Base-by-base conservation (phyloP, 1,140 invertebrate genomes). In the Rhopalosiphum maidis region DNA sequence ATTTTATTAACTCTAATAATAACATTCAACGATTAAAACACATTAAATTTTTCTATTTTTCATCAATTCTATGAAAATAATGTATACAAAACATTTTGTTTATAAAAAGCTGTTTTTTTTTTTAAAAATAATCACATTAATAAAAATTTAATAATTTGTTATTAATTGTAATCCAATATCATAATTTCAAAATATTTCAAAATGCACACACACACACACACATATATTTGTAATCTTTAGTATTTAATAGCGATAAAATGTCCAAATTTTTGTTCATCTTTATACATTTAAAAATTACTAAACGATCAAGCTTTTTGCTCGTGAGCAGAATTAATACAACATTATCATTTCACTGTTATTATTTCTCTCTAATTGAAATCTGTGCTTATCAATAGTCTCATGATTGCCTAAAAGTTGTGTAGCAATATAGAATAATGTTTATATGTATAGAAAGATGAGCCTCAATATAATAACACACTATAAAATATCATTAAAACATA, bases 41-140 rank as follows among this genome's bases (percentile, higher is more conserved):
- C 83, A 85, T 41, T 41, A 2, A 43, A 25, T 85, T 85, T 85
- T 85, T 68, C 82, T 85, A 85, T 41, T 85, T 43, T 85, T 1
- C 83, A 25, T 43, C 37, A 85, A 43, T 43, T 85, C 83, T 41
- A 85, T 25, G 23, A 25, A 85, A 85, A 85, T 85, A 85, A 30
- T 85, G 83, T 85, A 43, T 85, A 85, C 83, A 85, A 85, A 43
- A 85, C 83, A 41, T 43, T 43, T 41, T 25, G 83, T 85, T 85
- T 85, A 85, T 41, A 85, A 85, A 85, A 85, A 43, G 83, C 83
- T 41, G 83, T 6, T 41, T 43, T 85, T 41, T 43, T 85, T 85
- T 43, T 18, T 25, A 85, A 85, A 85, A 85, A 85, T 85, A 85
- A 85, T 85, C 83, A 85, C 83, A 85, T 85, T 37, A 85, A 85